Conservation (phyloP, 2,113 vertebrate species). For the Antigone vipio region DNA sequence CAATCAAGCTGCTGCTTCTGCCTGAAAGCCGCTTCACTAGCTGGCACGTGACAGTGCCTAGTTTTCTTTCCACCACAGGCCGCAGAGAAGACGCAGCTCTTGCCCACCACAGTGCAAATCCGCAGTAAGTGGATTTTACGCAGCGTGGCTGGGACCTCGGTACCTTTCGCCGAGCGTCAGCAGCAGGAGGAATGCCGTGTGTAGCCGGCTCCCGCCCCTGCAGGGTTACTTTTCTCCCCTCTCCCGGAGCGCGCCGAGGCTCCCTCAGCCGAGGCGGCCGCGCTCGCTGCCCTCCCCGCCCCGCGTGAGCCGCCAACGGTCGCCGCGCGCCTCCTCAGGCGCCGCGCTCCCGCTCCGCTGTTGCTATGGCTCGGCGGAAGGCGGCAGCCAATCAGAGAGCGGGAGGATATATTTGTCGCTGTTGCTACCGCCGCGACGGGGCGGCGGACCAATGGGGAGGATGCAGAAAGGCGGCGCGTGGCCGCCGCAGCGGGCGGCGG, state of each 20-base stretch:
- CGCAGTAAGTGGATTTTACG: accelerated
- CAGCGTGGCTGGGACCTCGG: accelerated
- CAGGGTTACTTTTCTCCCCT: no score
- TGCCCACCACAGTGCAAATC: neutral
- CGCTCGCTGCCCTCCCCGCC: neutral
- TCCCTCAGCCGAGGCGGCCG: neutral
- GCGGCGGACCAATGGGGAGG: conserved; percentile 30
- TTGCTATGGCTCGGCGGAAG: conserved; percentile 62
- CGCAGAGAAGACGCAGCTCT: neutral
- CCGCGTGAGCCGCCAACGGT: neutral
- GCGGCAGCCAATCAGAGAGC: conserved; percentile 48
- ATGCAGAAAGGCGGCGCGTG: neutral
- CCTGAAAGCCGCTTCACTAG: neutral
- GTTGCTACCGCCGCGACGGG: conserved; percentile 48
- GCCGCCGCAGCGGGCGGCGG: neutral
- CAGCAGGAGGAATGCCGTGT: neutral
- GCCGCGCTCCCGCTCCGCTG: neutral
- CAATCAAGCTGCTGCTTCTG: neutral
- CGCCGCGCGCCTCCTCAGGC: neutral
- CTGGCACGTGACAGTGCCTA: neutral
- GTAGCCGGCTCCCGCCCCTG: neutral
- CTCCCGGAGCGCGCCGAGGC: neutral
- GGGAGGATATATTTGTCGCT: conserved; percentile 52
- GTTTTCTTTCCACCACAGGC: neutral
- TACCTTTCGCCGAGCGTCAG: neutral